phyloP scores from a whole-genome alignment of 2,888 invertebrate species.

The Athalia rosae region DNA sequence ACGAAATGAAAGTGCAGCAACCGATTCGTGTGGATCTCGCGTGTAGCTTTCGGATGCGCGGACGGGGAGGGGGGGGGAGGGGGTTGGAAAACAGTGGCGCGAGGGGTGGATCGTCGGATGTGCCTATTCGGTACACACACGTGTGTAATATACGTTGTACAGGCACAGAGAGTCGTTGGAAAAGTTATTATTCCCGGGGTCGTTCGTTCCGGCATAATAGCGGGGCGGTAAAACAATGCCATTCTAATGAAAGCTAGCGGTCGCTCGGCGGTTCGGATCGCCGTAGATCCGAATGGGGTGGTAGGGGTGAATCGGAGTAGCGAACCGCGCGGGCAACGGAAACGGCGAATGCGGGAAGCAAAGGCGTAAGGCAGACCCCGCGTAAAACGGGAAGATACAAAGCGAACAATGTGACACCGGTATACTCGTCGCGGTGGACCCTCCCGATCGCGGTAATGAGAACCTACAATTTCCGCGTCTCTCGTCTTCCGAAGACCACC shows the following conservation, averaged over 20 bases:
- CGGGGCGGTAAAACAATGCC: conserved; percentile 67
- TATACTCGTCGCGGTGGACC: conserved; percentile 3
- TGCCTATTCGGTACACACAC: not conserved
- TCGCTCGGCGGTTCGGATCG: conserved; percentile 44
- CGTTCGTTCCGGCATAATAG: conserved; percentile 65
- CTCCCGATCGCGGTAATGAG: conserved; percentile 37
- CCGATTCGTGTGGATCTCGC: too few relatives aligned
- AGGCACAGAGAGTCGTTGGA: not conserved
- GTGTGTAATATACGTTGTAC: not conserved
- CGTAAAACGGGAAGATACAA: conserved; percentile 69
- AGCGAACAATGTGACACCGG: conserved; percentile 66
- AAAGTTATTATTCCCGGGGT: conserved; percentile 47
- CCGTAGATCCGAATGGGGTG: conserved; percentile 32
- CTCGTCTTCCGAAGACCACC: not conserved
- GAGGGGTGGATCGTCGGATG: not conserved
- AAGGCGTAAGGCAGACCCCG: conserved; percentile 9
- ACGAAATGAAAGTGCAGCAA: too few relatives aligned
- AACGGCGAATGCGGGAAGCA: not conserved
- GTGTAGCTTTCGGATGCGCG: too few relatives aligned
- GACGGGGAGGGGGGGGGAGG: too few relatives aligned
- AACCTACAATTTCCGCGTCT: not conserved
- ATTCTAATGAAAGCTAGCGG: conserved; percentile 68
- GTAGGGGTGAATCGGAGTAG: conserved; percentile 41
- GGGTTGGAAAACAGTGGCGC: too few relatives aligned
- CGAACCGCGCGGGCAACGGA: conserved; percentile 29